Percentiles rank a stretch among this genome's conserved stretches.
These are phyloP conservation scores for Polypterus bichir DNA, from an alignment of 2,113 vertebrate species.

Conservation along the genomic window DNA sequence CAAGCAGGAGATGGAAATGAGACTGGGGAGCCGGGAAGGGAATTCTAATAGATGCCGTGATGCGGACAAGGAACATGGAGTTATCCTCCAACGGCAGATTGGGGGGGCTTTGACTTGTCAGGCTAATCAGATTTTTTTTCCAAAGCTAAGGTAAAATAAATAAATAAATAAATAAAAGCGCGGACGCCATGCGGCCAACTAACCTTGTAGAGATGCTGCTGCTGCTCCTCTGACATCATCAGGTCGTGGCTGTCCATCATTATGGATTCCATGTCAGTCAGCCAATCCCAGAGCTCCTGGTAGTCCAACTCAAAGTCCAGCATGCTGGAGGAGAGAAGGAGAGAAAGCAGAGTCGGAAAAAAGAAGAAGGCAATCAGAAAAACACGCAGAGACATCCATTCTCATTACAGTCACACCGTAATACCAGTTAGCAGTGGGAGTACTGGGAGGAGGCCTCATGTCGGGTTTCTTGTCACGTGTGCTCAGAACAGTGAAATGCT, in stretches of 20 bases:
- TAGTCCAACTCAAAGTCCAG: constrained; percentile 90
- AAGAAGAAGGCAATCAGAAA: constrained; percentile 20
- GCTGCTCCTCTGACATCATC: constrained; percentile 96
- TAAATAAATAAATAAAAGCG: constrained; percentile 34
- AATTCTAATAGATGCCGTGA: constrained; percentile 68
- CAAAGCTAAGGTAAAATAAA: constrained; percentile 32
- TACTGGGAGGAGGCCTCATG: too few relatives aligned
- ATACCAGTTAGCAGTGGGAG: too few relatives aligned
- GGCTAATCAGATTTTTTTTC: constrained; percentile 67
- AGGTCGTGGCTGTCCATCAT: constrained; percentile 89
- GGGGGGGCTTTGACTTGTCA: constrained; percentile 46
- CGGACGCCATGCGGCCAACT: constrained; percentile 33
- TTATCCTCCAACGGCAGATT: constrained; percentile 43
- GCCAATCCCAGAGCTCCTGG: constrained; percentile 96
- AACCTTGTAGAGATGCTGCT: constrained; percentile 93
- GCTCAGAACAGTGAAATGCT: too few relatives aligned
- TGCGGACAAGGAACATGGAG: constrained; percentile 53
- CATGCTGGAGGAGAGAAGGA: constrained; percentile 61
- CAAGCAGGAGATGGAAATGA: constrained; percentile 60
- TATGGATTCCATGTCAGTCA: constrained; percentile 95
- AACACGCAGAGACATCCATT: too few relatives aligned
- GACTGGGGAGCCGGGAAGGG: constrained; percentile 53
- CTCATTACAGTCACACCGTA: too few relatives aligned
- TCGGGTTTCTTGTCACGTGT: too few relatives aligned
- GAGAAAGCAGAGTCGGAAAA: neutral